A percentile compares a stretch with the other conserved stretches of the same genome.
These are phyloP conservation scores for Leptinotarsa juncta DNA, from an alignment of 2,888 invertebrate species.

Conservation along the genomic window DNA sequence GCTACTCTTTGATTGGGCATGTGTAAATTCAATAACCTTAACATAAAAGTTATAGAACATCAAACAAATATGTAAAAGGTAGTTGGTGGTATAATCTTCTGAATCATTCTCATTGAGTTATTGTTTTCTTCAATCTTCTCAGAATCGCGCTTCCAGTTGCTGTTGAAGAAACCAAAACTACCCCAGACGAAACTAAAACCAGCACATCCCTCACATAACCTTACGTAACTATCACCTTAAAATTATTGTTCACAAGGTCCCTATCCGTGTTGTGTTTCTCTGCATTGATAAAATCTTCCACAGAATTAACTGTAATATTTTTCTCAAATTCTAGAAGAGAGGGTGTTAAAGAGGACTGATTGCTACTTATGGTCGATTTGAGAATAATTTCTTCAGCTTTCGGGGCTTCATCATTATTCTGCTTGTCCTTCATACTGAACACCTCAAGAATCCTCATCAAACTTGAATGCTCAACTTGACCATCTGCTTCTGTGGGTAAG, in stretches of 20 bases:
- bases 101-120: too few species aligned
- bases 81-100: too few species aligned
- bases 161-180: background rate
- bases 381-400: slow-evolving; percentile 33
- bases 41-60: too few species aligned
- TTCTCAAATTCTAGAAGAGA: slow-evolving; percentile 52
- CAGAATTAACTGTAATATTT: slow-evolving; percentile 44
- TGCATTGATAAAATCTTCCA: slow-evolving; percentile 54
- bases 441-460: slow-evolving; percentile 62
- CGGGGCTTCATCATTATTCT: slow-evolving; percentile 31
- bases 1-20: too few species aligned
- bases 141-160: background rate
- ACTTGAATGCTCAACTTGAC: slow-evolving; percentile 60
- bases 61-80: too few species aligned
- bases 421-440: slow-evolving; percentile 57
- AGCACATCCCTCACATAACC: background rate
- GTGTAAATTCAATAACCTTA: too few species aligned
- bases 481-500: slow-evolving; percentile 52
- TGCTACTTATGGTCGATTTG: slow-evolving; percentile 31
- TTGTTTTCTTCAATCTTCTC: background rate
- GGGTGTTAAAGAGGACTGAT: slow-evolving; percentile 48
- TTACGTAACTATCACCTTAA: slow-evolving; percentile 26
- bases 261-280: slow-evolving; percentile 51
- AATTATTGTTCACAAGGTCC: slow-evolving; percentile 32
- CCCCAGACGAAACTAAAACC: background rate